Conservation (phyloP, 2,888 invertebrate genomes). For the Adineta ricciae region DNA sequence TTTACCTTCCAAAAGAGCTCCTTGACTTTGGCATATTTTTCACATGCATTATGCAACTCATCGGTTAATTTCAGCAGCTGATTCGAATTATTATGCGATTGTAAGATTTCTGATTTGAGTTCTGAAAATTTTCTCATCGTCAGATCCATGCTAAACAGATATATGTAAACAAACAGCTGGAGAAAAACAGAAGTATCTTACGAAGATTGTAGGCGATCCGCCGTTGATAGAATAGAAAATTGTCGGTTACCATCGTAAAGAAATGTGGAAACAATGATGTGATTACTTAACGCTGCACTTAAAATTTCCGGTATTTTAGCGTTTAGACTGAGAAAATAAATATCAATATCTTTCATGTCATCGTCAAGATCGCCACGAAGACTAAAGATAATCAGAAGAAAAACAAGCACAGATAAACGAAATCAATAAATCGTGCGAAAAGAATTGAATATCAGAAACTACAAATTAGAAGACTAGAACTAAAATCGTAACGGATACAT, state of each 20-base stretch:
- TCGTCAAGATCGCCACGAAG: background rate
- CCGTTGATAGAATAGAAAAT: background rate
- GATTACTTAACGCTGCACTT: background rate
- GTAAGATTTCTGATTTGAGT: background rate
- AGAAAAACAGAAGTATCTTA: background rate
- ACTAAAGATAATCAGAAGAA: background rate
- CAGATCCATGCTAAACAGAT: background rate
- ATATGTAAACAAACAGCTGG: background rate
- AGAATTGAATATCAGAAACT: background rate
- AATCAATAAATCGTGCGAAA: background rate
- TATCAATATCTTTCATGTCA: background rate
- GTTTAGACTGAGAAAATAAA: background rate
- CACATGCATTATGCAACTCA: background rate
- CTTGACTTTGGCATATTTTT: background rate
- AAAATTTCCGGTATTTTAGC: background rate
- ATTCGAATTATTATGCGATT: background rate
- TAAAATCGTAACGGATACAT: background rate
- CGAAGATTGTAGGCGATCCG: background rate
- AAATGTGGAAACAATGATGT: background rate
- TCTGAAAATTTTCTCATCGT: background rate
- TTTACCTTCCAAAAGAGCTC: constrained; percentile 11
- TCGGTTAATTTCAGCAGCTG: background rate
- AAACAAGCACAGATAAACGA: background rate
- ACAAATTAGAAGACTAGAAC: background rate
- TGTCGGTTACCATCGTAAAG: background rate